phyloP scores from a whole-genome alignment of 1,140 invertebrate species.

The Daktulosphaira vitifoliae region DNA sequence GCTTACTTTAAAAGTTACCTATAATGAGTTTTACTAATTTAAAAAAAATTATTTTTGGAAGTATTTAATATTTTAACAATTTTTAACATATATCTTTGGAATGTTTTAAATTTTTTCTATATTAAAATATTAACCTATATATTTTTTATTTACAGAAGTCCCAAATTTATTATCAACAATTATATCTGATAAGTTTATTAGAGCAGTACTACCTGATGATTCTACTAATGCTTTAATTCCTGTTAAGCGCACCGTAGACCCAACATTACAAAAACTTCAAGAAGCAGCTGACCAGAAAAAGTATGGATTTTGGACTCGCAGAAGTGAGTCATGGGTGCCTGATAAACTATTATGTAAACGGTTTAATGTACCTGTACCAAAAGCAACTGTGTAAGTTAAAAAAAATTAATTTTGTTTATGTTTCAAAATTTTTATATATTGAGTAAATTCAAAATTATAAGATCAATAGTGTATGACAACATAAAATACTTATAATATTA shows the following conservation, averaged over 20 bases:
- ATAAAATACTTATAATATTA: too few relatives aligned
- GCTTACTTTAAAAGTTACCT: too few relatives aligned
- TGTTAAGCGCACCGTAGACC: constrained; percentile 36
- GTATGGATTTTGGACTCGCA: constrained; percentile 72
- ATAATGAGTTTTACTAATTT: too few relatives aligned
- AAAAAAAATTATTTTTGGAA: too few relatives aligned
- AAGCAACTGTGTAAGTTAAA: not conserved
- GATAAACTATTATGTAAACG: constrained; percentile 76
- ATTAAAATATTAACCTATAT: too few relatives aligned
- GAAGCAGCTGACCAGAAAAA: constrained; percentile 69
- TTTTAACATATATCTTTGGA: too few relatives aligned
- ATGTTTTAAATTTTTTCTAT: too few relatives aligned
- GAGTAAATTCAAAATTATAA: not conserved
- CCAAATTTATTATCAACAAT: not conserved
- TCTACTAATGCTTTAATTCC: constrained; percentile 34
- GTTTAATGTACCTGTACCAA: constrained; percentile 88
- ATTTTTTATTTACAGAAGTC: not conserved
- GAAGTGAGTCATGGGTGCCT: constrained; percentile 72
- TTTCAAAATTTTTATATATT: not conserved
- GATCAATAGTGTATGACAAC: not conserved
- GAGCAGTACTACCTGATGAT: constrained; percentile 47
- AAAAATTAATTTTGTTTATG: not conserved
- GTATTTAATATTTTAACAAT: too few relatives aligned
- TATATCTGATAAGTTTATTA: constrained; percentile 45
- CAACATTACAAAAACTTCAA: constrained; percentile 48